Conservation (phyloP, 1,140 invertebrate species). For the Spodoptera frugiperda region DNA sequence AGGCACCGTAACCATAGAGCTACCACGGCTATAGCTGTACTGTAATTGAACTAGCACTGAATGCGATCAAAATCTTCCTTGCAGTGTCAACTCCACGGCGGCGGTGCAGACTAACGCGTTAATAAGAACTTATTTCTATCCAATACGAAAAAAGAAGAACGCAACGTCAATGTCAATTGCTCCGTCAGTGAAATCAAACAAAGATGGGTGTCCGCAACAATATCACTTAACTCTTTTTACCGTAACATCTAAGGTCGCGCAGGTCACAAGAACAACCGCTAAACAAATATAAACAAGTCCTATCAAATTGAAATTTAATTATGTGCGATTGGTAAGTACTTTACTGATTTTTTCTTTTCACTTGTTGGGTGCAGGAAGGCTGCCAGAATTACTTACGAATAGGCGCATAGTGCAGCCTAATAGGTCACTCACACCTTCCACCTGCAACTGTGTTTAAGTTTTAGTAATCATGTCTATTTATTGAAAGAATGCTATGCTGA, state of each 20-base stretch:
- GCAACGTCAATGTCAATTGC: constrained; percentile 9
- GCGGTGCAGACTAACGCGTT: neutral
- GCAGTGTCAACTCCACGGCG: constrained; percentile 55
- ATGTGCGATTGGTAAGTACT: constrained; percentile 63
- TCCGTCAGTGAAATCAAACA: constrained; percentile 2
- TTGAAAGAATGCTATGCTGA: no score
- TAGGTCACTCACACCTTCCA: no score
- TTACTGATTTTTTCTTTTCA: neutral
- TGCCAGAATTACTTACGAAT: no score
- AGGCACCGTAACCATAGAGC: no score
- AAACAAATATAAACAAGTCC: neutral
- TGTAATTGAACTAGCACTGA: neutral
- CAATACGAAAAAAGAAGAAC: constrained; percentile 43
- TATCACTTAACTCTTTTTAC: neutral
- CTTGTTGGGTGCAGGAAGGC: neutral
- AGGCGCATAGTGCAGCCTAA: no score
- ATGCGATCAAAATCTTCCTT: constrained; percentile 28
- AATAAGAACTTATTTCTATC: neutral
- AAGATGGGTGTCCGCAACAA: constrained; percentile 23
- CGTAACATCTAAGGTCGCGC: neutral
- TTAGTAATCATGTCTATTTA: no score
- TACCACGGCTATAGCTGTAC: no score
- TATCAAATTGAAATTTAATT: neutral
- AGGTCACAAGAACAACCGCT: neutral
- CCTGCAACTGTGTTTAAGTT: no score